Base-by-base conservation (phyloP, 1,140 invertebrate genomes). In the Drosophila pachea region DNA sequence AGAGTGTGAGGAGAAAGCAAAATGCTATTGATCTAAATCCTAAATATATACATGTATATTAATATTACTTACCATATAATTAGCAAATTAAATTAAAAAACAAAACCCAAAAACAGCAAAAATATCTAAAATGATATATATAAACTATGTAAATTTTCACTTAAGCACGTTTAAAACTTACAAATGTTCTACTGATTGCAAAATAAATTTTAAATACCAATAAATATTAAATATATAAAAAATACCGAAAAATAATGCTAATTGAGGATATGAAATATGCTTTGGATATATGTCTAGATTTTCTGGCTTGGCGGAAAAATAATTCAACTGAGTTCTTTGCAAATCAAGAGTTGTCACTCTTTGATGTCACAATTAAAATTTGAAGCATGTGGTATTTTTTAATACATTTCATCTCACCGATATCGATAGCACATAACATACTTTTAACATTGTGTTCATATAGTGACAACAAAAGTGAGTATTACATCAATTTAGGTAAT, bases 61-160 rank as follows among this genome's bases (percentile, higher is more conserved):
- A 83, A 54, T 78, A 79, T 83, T 83, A 84, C 78, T 79, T 83
- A 83, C 70, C 84, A 61, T 84, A 78, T 79, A 84, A 83, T 40
- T 83, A 83, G 78, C 68, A 42, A 83, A 82, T 75, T 78, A 84
- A 81, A 82, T 82, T 61, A 33, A 74, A 52, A 53, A 45, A 74
- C 14, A 29, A 31, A 61, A 66, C 38, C 11, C 4, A 2, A 7
- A 56, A 49, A 68, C 36, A 32, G 53, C 7, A 56, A 49, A 68
- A 36, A 32, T 36, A 40, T 22, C 22, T 22, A 22, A 22, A 22
- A 22, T 22, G 22, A 40, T 1, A n/a, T 50, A 62, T 53, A 68
- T 40, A 62, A 68, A 68, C 60, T 65, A 78, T 84, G 73, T 84
- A 84, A 84, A 83, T 76, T 84, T 83, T 84, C 78, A 79, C 50